Conservation (phyloP, 2,797 vertebrate species). For the Pipistrellus kuhlii region DNA sequence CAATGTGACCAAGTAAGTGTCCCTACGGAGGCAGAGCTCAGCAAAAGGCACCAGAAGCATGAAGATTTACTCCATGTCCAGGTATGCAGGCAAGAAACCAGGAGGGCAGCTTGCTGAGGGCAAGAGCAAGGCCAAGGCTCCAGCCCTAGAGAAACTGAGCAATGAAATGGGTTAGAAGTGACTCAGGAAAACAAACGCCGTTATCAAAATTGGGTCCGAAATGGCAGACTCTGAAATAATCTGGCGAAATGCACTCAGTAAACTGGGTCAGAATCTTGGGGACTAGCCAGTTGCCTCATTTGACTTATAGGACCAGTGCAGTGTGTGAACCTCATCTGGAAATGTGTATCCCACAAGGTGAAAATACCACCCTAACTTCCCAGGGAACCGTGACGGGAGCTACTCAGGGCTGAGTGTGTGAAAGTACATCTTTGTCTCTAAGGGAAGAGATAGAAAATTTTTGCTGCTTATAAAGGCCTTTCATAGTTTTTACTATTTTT, state of each 20-base stretch:
- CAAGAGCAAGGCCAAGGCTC: background rate
- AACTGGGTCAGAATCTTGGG: background rate
- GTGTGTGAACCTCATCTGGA: background rate
- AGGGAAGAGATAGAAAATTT: background rate
- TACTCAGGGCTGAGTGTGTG: background rate
- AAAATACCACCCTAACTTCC: slow-evolving; percentile 18
- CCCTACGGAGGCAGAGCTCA: background rate
- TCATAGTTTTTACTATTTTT: slow-evolving; percentile 27
- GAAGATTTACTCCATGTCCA: background rate
- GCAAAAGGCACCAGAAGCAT: background rate
- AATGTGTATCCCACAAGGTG: background rate
- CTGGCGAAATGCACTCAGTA: background rate
- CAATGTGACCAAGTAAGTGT: background rate
- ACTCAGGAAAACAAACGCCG: background rate
- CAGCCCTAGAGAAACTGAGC: background rate
- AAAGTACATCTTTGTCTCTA: slow-evolving; percentile 3
- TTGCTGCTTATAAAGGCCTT: background rate
- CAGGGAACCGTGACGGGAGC: background rate
- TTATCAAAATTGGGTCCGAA: background rate
- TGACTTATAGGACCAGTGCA: background rate
- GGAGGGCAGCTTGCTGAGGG: background rate
- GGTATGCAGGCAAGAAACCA: background rate
- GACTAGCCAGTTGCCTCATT: background rate
- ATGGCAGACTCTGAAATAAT: background rate
- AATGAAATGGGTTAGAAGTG: background rate